Evolutionary conservation across 1,140 invertebrate genomes (phyloP), one percentile per base, ranked within the genome.

Genomic region (Pseudoatta argentina): DNA sequence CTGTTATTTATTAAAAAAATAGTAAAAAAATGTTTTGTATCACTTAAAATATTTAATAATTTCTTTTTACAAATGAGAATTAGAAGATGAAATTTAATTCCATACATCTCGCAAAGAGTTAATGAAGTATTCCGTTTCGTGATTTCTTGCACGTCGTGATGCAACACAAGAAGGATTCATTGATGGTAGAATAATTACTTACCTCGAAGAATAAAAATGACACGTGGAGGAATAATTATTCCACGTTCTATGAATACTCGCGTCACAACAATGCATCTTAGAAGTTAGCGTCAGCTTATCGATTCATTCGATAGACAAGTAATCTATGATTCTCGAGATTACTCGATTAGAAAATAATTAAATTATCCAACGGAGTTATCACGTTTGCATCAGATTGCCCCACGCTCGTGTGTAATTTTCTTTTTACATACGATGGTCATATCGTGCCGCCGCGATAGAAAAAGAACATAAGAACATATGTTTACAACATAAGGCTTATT

Each of bases 291-390:
- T 48, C 24, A 48, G 21, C 30, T 77, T 63, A 63, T 64, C 24
- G 34, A 34, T 8, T 77, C 16, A 27, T 27, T 21, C 16, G 39
- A 77, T n/a, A 63, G 16, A 63, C 18, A n/a, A 48, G 59, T 77
- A 77, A 77, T 72, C 69, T 55, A 16, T 27, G 48, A 53, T 77
- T 77, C 21, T 63, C 39, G 24, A 64, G 59, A 64, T 48, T 77
- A 77, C 59, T 27, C 16, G 8, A 6, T 77, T 61, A 57, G 39
- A 77, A 77, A 77, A 77, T 77, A 64, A 77, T 77, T 77, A 16
- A 64, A 77, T 77, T 77, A 64, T 24, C 21, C 24, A 48, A 64
- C 12, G 7, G 53, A 59, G 39, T 18, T 57, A 57, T 55, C 24
- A 12, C 21, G 12, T 64, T 77, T 77, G 18, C 18, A 10, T 64